Evolutionary conservation across 2,113 vertebrate genomes (phyloP).

Genomic region (Acrocephalus kingi): DNA sequence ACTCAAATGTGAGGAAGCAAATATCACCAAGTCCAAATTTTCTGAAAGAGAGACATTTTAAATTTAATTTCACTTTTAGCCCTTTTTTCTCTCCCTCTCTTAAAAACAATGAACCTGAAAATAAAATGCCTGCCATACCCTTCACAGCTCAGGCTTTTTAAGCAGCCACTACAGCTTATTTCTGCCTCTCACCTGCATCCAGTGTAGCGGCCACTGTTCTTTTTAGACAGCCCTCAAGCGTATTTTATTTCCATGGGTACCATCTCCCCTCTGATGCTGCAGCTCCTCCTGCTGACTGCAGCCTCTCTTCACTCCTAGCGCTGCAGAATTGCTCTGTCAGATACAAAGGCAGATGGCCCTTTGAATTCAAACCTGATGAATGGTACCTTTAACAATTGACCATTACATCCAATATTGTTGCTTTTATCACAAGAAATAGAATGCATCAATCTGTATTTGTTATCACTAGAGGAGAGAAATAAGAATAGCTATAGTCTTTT

Average conservation of each 20-base stretch:
- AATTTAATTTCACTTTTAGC: not conserved
- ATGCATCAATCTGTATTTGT: not conserved
- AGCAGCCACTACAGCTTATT: not conserved
- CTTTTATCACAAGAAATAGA: not conserved
- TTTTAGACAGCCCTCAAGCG: accelerated
- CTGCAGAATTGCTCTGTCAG: not conserved
- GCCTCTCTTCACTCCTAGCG: not conserved
- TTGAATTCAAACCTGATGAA: not conserved
- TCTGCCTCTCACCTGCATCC: not conserved
- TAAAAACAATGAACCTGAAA: not conserved
- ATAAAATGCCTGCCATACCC: not conserved
- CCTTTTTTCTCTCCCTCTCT: not conserved
- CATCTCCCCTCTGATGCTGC: not conserved
- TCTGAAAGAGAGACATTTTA: not conserved
- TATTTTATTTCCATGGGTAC: not conserved
- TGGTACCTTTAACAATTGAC: not conserved
- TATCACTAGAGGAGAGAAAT: not conserved
- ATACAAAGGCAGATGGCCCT: not conserved
- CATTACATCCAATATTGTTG: not conserved
- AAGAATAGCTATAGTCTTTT: not conserved
- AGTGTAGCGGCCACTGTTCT: not conserved
- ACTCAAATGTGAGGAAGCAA: not conserved
- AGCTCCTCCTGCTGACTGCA: not conserved
- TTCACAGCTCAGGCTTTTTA: not conserved
- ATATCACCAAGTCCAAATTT: not conserved